Evolutionary conservation across 2,797 vertebrate genomes (phyloP).

Genomic region (Gadopsis marmoratus): DNA sequence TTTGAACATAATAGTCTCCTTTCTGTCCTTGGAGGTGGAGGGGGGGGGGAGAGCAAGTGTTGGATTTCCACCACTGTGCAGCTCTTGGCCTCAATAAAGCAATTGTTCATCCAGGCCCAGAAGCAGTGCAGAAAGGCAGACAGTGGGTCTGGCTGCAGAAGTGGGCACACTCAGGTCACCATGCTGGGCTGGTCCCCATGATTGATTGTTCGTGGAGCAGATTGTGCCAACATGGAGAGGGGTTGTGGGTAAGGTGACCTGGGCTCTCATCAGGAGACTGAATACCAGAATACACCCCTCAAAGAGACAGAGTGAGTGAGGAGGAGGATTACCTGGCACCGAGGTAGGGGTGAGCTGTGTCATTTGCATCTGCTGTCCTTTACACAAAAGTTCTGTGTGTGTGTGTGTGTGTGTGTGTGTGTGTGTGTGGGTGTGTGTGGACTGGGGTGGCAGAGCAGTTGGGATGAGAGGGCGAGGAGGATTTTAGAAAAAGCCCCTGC

Average conservation of each 20-base stretch:
- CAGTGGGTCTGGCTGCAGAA: slow-evolving; percentile 66
- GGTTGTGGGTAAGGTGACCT: slow-evolving; percentile 71
- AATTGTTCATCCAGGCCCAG: slow-evolving; percentile 74
- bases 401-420: slow-evolving; percentile 19
- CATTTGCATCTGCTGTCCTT: slow-evolving; percentile 77
- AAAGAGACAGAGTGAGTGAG: slow-evolving; percentile 55
- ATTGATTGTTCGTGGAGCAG: slow-evolving; percentile 66
- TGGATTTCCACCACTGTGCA: slow-evolving; percentile 78
- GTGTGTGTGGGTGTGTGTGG: slow-evolving; percentile 22
- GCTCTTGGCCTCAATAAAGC: slow-evolving; percentile 77
- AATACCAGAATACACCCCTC: slow-evolving; percentile 56
- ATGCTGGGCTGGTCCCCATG: slow-evolving; percentile 60
- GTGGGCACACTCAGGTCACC: slow-evolving; percentile 73
- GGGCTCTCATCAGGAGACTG: slow-evolving; percentile 55
- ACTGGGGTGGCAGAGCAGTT: slow-evolving; percentile 47
- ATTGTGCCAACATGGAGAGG: slow-evolving; percentile 63
- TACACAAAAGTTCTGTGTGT: slow-evolving; percentile 32
- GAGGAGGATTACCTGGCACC: slow-evolving; percentile 57
- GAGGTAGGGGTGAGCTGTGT: slow-evolving; percentile 57
- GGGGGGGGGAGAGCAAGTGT: slow-evolving; percentile 63
- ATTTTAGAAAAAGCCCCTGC: slow-evolving; percentile 71
- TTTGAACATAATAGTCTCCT: slow-evolving; percentile 82
- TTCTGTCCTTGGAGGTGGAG: slow-evolving; percentile 69
- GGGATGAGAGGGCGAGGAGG: slow-evolving; percentile 60
- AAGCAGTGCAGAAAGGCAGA: slow-evolving; percentile 69